Evolutionary conservation across 2,113 vertebrate species (phyloP).

Genomic region (Eptesicus fuscus): DNA sequence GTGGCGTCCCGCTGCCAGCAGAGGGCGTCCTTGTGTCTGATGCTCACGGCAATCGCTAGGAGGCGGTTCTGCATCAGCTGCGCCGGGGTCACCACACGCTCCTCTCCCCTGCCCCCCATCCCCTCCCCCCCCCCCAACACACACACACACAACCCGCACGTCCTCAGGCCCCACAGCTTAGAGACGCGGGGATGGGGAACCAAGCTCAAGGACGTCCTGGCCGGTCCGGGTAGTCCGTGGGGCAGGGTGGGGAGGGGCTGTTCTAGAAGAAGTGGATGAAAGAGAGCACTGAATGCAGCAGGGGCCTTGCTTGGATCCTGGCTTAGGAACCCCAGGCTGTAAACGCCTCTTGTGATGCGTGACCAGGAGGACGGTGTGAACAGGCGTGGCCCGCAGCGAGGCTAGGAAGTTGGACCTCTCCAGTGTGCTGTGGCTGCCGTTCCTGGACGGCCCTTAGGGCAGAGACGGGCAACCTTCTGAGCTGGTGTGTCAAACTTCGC

Average conservation of each 20-base stretch:
- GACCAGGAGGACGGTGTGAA: not conserved
- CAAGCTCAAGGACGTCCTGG: no score
- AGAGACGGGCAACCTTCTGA: no score
- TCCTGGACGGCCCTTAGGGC: not conserved
- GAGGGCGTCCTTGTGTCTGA: not conserved
- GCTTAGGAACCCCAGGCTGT: not conserved
- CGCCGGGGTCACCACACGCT: not conserved
- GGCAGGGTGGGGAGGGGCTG: not conserved
- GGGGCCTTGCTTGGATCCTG: not conserved
- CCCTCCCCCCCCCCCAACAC: no score
- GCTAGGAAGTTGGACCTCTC: not conserved
- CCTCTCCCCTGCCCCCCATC: not conserved
- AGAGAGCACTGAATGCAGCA: not conserved
- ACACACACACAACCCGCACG: no score
- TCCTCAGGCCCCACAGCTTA: not conserved
- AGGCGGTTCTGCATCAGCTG: not conserved
- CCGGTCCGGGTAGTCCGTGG: not conserved
- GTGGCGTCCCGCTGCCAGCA: not conserved
- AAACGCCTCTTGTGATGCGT: not conserved
- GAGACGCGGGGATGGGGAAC: no score
- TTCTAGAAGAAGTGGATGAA: not conserved
- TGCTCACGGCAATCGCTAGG: no score
- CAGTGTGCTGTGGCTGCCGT: not conserved
- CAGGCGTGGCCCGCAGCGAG: not conserved
- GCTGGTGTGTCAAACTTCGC: no score